Base-by-base conservation (phyloP, 1,140 invertebrate genomes). In the Drosophila oshimai region DNA sequence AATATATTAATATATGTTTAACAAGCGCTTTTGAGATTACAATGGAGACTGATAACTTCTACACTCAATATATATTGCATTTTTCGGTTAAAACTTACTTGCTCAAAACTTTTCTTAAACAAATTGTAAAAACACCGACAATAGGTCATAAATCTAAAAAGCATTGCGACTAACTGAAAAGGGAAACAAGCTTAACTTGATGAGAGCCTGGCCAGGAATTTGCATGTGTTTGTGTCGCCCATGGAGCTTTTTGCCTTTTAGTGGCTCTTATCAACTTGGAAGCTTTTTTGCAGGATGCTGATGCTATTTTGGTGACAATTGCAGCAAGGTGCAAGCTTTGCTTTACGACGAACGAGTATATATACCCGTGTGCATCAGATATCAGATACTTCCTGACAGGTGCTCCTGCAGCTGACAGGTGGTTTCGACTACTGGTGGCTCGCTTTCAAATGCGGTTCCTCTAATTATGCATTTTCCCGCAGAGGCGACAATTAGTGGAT, bases 111-210 rank as follows among this genome's bases (percentile, higher is more conserved):
- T 10, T 10, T 18, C 1, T 17, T n/a, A 17, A 10, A 3, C n/a
- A 28, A 10, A 53, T 26, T 22, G n/a, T n/a, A n/a, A 45, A 1
- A 7, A 28, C 9, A 9, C 0, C 3, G 22, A 15, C 17, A 22
- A 22, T 15, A 50, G 26, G 44, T 55, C 12, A 31, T n/a, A 50
- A 55, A 55, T 50, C 42, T 31, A 17, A n/a, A 31, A 55, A 24
- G 13, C 18, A 12, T 22, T 3, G 7, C 44, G 31, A 3, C 12
- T 9, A 31, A 55, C 51, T 55, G 13, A 36, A 26, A 3, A 36
- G 2, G n/a, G 10, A 44, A 28, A 22, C 12, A 42, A 67, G 46
- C 61, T 42, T 34, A 33, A 42, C 13, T n/a, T 17, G 9, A 13
- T 17, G 15, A 22, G 18, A 18, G 15, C 51, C 26, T 55, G 51